A percentile compares a stretch with the other conserved stretches of the same genome.
phyloP scores from a whole-genome alignment of 2,113 vertebrate genomes.

The Haemorhous mexicanus region DNA sequence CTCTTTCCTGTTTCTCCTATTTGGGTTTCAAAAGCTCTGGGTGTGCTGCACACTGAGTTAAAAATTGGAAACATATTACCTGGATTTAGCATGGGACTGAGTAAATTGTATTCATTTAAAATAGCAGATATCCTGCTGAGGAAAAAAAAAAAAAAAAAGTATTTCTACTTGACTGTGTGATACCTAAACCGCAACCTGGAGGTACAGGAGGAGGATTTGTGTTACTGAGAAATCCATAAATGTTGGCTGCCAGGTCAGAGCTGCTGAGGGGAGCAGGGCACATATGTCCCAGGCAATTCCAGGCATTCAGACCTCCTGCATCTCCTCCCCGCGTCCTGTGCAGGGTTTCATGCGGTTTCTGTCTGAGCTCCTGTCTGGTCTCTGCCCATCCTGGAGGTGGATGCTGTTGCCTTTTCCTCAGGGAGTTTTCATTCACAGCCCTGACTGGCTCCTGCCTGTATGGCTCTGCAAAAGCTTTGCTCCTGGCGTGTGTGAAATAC shows the following conservation, averaged over 20 bases:
- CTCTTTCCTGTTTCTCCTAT: not conserved
- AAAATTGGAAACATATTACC: constrained; percentile 52
- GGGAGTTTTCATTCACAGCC: not conserved
- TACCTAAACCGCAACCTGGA: not conserved
- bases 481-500: not conserved
- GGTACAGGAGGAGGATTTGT: not conserved
- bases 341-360: accelerated
- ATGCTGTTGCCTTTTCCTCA: not conserved
- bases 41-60: constrained; percentile 15
- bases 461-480: not conserved
- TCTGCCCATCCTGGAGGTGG: accelerated
- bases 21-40: constrained; percentile 30
- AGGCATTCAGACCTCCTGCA: not conserved
- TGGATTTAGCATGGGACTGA: constrained; percentile 34
- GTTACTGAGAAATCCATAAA: not conserved
- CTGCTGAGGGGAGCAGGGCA: not conserved
- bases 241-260: not conserved
- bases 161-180: constrained; percentile 17
- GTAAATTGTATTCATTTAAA: constrained; percentile 54
- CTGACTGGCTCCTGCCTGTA: not conserved
- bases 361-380: not conserved
- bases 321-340: not conserved
- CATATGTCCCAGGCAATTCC: not conserved
- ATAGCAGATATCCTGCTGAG: constrained; percentile 26
- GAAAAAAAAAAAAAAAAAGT: constrained; percentile 26